These are phyloP conservation scores for Stenoptilia bipunctidactyla DNA, from an alignment of 2,888 invertebrate species.

Conservation along the genomic window DNA sequence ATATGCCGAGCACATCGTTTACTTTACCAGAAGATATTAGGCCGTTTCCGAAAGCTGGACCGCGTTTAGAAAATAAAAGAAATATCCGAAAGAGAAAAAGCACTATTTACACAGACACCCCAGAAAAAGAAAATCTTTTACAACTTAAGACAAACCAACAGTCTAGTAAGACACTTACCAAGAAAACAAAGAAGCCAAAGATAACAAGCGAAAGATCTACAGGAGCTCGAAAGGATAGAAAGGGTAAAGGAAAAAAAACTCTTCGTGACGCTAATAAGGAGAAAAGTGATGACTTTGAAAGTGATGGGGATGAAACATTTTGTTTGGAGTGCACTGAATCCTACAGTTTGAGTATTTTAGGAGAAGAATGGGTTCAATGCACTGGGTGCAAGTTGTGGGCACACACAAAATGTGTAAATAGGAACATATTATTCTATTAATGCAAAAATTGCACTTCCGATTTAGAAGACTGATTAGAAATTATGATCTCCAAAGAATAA, in stretches of 20 bases:
- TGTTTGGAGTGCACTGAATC: slow-evolving; percentile 13
- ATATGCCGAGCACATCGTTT: too few species aligned
- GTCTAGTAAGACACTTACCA: too few species aligned
- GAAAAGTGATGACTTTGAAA: background rate
- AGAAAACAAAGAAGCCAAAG: too few species aligned
- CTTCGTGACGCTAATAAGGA: too few species aligned
- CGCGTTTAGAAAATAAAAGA: slow-evolving; percentile 2
- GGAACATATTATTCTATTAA: too few species aligned
- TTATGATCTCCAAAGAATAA: too few species aligned
- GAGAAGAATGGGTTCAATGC: slow-evolving; percentile 11
- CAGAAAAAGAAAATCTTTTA: background rate
- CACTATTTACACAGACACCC: background rate
- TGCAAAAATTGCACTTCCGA: too few species aligned
- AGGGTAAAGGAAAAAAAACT: too few species aligned
- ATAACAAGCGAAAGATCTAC: too few species aligned
- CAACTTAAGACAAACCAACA: too few species aligned
- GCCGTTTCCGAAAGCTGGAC: slow-evolving; percentile 8
- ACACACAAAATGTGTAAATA: slow-evolving; percentile 1
- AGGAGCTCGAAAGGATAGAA: too few species aligned
- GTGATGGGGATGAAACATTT: slow-evolving; percentile 7
- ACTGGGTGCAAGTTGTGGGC: slow-evolving; percentile 12
- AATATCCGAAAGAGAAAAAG: slow-evolving; percentile 7
- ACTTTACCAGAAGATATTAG: slow-evolving; percentile 5
- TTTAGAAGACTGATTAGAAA: too few species aligned
- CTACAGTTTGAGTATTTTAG: slow-evolving; percentile 7